Conservation (phyloP, 2,113 vertebrate genomes). For the Chloebia gouldiae region DNA sequence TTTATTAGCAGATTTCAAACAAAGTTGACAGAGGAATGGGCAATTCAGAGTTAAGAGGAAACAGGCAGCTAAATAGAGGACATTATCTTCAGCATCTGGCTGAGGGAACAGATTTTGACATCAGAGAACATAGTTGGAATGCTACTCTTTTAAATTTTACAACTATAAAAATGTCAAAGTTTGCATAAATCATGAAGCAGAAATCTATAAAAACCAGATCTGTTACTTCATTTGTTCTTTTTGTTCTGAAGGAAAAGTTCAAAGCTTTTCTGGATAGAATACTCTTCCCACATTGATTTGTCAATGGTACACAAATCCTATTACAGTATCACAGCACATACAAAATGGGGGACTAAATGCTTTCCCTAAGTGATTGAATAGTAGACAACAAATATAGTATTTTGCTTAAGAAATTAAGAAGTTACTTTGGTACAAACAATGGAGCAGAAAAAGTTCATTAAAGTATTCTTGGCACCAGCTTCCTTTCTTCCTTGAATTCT, state of each 20-base stretch:
- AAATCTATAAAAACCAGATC: background rate
- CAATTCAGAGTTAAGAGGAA: background rate
- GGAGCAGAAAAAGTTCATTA: background rate
- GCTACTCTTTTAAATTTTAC: background rate
- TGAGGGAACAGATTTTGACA: background rate
- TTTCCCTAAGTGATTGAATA: background rate
- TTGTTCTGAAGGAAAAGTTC: background rate
- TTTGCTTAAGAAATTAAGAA: background rate
- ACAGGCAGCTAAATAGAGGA: background rate
- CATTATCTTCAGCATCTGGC: background rate
- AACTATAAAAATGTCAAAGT: background rate
- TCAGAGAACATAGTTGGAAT: background rate
- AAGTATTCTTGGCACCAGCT: background rate
- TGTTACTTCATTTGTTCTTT: background rate
- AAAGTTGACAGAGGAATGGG: background rate
- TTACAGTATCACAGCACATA: background rate
- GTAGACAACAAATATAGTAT: background rate
- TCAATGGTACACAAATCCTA: background rate
- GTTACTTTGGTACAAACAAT: background rate
- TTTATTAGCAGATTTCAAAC: background rate
- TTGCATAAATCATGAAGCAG: background rate
- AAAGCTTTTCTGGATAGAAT: background rate
- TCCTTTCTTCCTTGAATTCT: background rate
- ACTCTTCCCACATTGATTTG: background rate
- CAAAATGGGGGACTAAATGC: background rate